These are phyloP conservation scores for Drosophila subpulchrella DNA, from an alignment of 1,140 invertebrate genomes.

Conservation along the genomic window DNA sequence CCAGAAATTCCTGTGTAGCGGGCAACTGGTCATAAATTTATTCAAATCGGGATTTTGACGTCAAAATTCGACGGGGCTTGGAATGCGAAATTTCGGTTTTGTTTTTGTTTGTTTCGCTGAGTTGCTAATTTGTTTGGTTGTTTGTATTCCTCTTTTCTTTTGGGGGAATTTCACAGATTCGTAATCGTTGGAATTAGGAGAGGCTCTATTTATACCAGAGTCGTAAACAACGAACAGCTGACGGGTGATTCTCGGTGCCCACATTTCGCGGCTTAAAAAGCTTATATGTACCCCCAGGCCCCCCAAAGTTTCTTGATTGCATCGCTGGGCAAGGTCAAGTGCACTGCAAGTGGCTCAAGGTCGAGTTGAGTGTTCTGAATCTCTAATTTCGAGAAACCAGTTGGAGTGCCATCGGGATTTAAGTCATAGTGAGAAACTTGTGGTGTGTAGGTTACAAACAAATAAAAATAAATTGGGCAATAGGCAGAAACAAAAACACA, in stretches of 20 bases:
- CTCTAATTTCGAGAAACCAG: neutral
- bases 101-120: slow-evolving; percentile 51
- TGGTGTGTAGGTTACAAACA: slow-evolving; percentile 17
- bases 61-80: slow-evolving; percentile 64
- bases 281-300: neutral
- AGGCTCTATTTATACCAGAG: slow-evolving; percentile 29
- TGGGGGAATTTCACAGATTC: slow-evolving; percentile 51
- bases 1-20: slow-evolving; percentile 71
- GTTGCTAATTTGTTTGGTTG: slow-evolving; percentile 60
- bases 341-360: slow-evolving; percentile 49
- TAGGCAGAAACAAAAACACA: slow-evolving; percentile 23
- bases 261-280: slow-evolving; percentile 5
- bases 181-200: slow-evolving; percentile 37
- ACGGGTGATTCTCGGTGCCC: neutral
- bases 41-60: slow-evolving; percentile 76
- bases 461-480: slow-evolving; percentile 59
- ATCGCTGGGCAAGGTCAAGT: slow-evolving; percentile 47
- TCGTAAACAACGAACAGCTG: slow-evolving; percentile 48
- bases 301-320: slow-evolving; percentile 1
- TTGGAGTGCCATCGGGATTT: slow-evolving; percentile 1
- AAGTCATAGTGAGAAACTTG: slow-evolving; percentile 42
- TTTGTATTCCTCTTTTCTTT: slow-evolving; percentile 26
- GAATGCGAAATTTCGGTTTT: slow-evolving; percentile 76
- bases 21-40: slow-evolving; percentile 60
- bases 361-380: slow-evolving; percentile 5